Evolutionary conservation across 1,140 invertebrate species (phyloP).

Genomic region (Delia radicum): DNA sequence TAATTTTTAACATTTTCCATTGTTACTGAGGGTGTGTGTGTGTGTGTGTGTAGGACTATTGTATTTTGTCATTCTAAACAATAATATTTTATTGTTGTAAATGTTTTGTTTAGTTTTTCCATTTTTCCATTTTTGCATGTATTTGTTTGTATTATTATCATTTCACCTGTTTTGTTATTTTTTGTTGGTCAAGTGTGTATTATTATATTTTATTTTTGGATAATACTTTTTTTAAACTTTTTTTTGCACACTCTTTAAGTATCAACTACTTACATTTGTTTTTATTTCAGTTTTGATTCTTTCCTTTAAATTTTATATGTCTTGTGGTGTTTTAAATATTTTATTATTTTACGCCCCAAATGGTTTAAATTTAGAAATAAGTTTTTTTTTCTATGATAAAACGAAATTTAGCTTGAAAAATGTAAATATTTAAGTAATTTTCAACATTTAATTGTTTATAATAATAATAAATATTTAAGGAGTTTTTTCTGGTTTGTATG

Average conservation of each 20-base stretch:
- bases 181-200: conserved; percentile 4
- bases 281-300: not conserved
- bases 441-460: no score
- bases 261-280: not conserved
- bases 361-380: not conserved
- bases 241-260: no score
- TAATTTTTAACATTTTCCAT: not conserved
- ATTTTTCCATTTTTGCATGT: not conserved
- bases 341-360: conserved; percentile 1
- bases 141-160: not conserved
- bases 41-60: not conserved
- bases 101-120: not conserved
- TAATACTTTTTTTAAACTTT: no score
- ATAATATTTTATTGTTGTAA: not conserved
- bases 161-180: not conserved
- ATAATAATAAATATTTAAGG: no score
- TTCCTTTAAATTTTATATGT: not conserved
- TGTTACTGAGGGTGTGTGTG: not conserved
- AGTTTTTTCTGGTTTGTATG: no score
- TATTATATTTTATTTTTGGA: not conserved
- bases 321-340: not conserved
- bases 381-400: not conserved
- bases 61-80: not conserved
- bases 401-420: no score
- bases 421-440: no score